phyloP scores from a whole-genome alignment of 2,113 vertebrate genomes.

The Osmerus mordax region DNA sequence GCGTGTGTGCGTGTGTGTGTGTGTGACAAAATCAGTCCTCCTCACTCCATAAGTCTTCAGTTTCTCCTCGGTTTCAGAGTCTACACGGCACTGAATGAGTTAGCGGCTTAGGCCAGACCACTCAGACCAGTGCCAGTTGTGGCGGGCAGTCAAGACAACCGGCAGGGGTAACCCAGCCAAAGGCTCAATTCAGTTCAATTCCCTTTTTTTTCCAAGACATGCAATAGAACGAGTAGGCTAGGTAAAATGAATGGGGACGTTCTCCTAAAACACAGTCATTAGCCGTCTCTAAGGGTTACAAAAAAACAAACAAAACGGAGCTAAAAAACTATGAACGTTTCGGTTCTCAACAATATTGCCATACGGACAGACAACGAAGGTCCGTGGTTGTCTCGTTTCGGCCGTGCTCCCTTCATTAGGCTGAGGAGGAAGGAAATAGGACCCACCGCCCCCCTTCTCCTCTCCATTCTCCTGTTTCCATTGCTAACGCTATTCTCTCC shows the following conservation, averaged over 20 bases:
- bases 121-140: neutral
- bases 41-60: too few species aligned
- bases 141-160: neutral
- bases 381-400: slow-evolving; percentile 28
- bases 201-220: neutral
- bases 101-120: too few species aligned
- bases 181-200: neutral
- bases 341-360: slow-evolving; percentile 8
- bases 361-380: slow-evolving; percentile 24
- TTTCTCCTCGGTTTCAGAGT: neutral
- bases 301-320: too few species aligned
- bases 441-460: slow-evolving; percentile 46
- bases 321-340: neutral
- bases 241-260: neutral
- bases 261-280: neutral
- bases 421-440: slow-evolving; percentile 59
- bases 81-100: neutral
- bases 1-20: slow-evolving; percentile 11
- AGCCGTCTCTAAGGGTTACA: too few species aligned
- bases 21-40: neutral
- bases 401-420: slow-evolving; percentile 41
- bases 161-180: neutral
- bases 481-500: slow-evolving; percentile 37
- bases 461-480: slow-evolving; percentile 53
- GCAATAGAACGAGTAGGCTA: neutral